Percentiles rank a stretch among this genome's conserved stretches.
phyloP scores from a whole-genome alignment of 2,113 vertebrate species.

The Oophaga pumilio region DNA sequence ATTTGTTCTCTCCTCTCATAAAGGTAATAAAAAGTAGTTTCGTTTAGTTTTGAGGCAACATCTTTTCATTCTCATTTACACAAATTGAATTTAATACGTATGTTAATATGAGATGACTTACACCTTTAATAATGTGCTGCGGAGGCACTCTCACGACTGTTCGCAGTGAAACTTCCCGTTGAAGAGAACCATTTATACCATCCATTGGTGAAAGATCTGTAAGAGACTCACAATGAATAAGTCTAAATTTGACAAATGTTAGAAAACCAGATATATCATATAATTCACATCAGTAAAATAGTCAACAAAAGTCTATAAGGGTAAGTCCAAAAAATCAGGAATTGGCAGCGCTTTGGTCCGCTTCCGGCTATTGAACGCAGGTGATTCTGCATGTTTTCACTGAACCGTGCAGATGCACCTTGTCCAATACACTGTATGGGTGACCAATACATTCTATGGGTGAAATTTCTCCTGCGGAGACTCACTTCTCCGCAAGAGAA shows the following conservation, averaged over 20 bases:
- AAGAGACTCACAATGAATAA: neutral
- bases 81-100: neutral
- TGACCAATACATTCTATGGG: too few species aligned
- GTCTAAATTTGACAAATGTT: neutral
- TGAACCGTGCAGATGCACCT: too few species aligned
- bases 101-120: constrained; percentile 64
- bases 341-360: too few species aligned
- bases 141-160: constrained; percentile 82
- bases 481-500: too few species aligned
- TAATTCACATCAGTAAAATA: neutral
- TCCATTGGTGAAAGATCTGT: constrained; percentile 84
- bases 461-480: too few species aligned
- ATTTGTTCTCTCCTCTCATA: neutral
- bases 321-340: too few species aligned
- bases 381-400: too few species aligned
- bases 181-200: constrained; percentile 71
- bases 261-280: neutral
- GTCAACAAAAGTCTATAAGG: neutral
- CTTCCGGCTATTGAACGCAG: too few species aligned
- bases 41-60: too few species aligned
- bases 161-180: constrained; percentile 75
- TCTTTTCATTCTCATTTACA: neutral
- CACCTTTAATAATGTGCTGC: constrained; percentile 88
- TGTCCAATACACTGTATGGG: too few species aligned
- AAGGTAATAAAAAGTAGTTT: neutral